Evolutionary conservation across 2,888 invertebrate species (phyloP).

Genomic region (Ischnura elegans): DNA sequence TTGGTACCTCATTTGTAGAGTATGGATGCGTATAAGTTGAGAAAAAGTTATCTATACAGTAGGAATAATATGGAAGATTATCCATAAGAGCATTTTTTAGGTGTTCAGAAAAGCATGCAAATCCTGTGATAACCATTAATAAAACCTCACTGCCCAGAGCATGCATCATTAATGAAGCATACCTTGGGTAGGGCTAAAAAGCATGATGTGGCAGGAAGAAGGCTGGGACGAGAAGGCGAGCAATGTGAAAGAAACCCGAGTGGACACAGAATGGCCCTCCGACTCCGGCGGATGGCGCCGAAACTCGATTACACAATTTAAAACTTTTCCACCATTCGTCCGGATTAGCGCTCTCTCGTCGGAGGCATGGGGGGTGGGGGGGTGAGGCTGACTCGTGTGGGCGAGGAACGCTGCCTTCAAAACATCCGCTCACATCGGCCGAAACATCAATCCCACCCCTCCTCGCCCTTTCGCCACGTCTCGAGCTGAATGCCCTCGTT

Average conservation of each 20-base stretch:
- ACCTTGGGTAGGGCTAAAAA: too few relatives aligned
- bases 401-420: background rate
- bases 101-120: too few relatives aligned
- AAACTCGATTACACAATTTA: conserved; percentile 58
- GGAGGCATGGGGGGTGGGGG: background rate
- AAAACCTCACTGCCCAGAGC: too few relatives aligned
- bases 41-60: too few relatives aligned
- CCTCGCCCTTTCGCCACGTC: background rate
- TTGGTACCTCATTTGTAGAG: too few relatives aligned
- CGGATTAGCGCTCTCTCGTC: background rate
- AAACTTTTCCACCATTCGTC: conserved; percentile 23
- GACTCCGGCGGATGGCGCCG: background rate
- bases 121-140: too few relatives aligned
- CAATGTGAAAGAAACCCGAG: background rate
- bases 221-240: background rate
- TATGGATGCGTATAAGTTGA: too few relatives aligned
- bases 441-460: background rate
- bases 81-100: too few relatives aligned
- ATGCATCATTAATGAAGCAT: too few relatives aligned
- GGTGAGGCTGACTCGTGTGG: background rate
- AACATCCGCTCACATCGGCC: background rate
- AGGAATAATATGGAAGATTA: too few relatives aligned
- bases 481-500: background rate
- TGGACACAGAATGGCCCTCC: background rate
- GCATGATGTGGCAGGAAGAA: background rate